These are phyloP conservation scores for Limanda limanda DNA, from an alignment of 2,113 vertebrate genomes.

Conservation along the genomic window DNA sequence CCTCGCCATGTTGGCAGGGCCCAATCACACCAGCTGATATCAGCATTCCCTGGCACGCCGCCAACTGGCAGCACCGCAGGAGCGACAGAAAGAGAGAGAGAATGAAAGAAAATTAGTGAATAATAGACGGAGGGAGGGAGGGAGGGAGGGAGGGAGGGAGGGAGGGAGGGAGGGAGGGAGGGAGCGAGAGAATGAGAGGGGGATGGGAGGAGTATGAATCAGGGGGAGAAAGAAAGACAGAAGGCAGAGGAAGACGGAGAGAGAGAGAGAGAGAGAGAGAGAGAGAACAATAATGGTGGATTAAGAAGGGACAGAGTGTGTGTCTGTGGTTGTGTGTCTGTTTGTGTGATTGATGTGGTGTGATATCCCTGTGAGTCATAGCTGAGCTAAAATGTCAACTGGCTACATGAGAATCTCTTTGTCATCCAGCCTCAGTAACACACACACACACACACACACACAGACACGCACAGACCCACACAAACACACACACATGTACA, in stretches of 20 bases:
- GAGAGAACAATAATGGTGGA: slow-evolving; percentile 78
- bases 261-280: slow-evolving; percentile 44
- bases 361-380: slow-evolving; percentile 82
- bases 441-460: slow-evolving; percentile 36
- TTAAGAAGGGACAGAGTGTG: slow-evolving; percentile 67
- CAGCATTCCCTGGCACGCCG: slow-evolving; percentile 86
- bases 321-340: slow-evolving; percentile 48
- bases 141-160: slow-evolving; percentile 76
- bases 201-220: slow-evolving; percentile 80
- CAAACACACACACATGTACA: slow-evolving; percentile 7
- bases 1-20: slow-evolving; percentile 86
- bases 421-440: slow-evolving; percentile 67
- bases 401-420: slow-evolving; percentile 79
- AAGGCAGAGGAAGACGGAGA: slow-evolving; percentile 58
- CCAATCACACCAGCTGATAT: slow-evolving; percentile 88
- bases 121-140: slow-evolving; percentile 79
- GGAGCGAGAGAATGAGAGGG: slow-evolving; percentile 78
- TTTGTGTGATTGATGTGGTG: slow-evolving; percentile 80
- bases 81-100: slow-evolving; percentile 73
- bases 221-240: slow-evolving; percentile 64
- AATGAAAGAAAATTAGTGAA: slow-evolving; percentile 85
- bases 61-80: slow-evolving; percentile 84
- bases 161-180: slow-evolving; percentile 80
- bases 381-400: slow-evolving; percentile 84
- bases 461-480: slow-evolving; percentile 30